Evolutionary conservation across 1,140 invertebrate genomes (phyloP).

Genomic region (Diabrotica virgifera): DNA sequence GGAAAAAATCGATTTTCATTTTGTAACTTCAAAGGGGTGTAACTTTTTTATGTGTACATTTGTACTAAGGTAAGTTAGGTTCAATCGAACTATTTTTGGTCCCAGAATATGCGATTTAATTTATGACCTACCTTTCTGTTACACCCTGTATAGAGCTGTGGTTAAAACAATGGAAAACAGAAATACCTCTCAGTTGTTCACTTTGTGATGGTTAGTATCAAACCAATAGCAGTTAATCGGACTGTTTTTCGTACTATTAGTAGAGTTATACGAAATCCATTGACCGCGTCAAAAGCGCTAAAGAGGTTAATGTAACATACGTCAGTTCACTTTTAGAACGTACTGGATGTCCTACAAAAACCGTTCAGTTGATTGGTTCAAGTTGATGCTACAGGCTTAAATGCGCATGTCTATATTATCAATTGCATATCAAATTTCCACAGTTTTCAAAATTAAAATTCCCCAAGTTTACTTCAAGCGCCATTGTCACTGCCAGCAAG

Average conservation of each 20-base stretch:
- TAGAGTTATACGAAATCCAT: slow-evolving; percentile 16
- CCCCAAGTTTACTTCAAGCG: no score
- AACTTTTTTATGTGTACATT: no score
- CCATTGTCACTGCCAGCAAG: no score
- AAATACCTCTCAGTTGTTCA: not conserved
- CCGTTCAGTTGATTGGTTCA: slow-evolving; percentile 7
- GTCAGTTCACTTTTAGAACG: slow-evolving; percentile 13
- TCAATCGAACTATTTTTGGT: no score
- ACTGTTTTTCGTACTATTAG: slow-evolving; percentile 16
- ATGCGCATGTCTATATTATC: not conserved
- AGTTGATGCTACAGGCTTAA: not conserved
- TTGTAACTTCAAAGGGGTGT: no score
- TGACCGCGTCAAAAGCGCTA: slow-evolving; percentile 6
- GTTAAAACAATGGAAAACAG: no score
- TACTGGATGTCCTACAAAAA: slow-evolving; percentile 14
- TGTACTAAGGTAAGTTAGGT: no score
- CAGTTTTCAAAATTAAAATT: not conserved
- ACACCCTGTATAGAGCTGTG: no score
- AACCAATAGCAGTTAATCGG: not conserved
- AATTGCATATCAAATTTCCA: slow-evolving; percentile 1
- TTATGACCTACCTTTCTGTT: no score
- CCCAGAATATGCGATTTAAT: no score
- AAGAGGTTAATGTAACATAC: slow-evolving; percentile 9
- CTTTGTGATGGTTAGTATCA: not conserved
- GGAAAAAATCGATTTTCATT: no score